These are phyloP conservation scores for Chelmon rostratus DNA, from an alignment of 2,797 vertebrate species.

Conservation along the genomic window DNA sequence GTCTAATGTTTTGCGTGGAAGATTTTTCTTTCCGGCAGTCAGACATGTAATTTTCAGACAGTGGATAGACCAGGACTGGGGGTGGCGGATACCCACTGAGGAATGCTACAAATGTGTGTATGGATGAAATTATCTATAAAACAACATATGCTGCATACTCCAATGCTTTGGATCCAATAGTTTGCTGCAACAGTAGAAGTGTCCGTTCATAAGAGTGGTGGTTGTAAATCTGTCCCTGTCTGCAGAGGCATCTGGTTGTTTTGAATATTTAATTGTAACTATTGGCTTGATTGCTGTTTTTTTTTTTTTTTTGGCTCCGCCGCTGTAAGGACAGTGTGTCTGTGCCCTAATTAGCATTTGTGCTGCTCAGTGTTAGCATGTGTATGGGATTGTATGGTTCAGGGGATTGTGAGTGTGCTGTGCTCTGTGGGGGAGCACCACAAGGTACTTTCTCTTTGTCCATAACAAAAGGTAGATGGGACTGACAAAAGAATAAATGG, in stretches of 20 bases:
- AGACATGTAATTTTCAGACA: background rate
- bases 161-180: too few relatives aligned
- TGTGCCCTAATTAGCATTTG: slow-evolving; percentile 58
- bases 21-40: background rate
- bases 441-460: slow-evolving; percentile 48
- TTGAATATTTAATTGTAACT: slow-evolving; percentile 34
- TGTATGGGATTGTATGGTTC: slow-evolving; percentile 41
- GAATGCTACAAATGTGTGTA: background rate
- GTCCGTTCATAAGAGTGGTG: background rate
- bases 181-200: slow-evolving; percentile 1
- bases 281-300: slow-evolving; percentile 49
- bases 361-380: slow-evolving; percentile 62
- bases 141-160: background rate
- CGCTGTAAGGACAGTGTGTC: slow-evolving; percentile 5
- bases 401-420: slow-evolving; percentile 34
- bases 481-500: slow-evolving; percentile 48
- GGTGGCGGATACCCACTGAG: background rate
- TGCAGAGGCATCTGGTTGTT: slow-evolving; percentile 21
- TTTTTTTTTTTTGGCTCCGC: slow-evolving; percentile 21
- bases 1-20: background rate
- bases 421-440: slow-evolving; percentile 45
- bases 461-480: slow-evolving; percentile 64
- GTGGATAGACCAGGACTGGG: background rate
- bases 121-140: background rate
- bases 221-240: slow-evolving; percentile 23